phyloP scores from a whole-genome alignment of 2,888 invertebrate genomes.

The Drosophila melanosoma region DNA sequence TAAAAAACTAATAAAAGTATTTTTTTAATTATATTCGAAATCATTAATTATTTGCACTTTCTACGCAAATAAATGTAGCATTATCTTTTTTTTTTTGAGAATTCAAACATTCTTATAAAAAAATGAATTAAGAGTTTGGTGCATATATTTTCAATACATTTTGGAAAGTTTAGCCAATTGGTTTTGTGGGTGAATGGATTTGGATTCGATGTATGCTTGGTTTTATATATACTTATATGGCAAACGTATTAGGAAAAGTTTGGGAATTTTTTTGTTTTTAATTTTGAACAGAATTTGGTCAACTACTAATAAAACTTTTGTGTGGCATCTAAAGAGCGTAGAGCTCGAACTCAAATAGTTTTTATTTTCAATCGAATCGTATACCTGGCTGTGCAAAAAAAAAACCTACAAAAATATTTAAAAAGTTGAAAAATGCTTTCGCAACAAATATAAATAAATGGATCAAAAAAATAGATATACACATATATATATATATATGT shows the following conservation, averaged over 20 bases:
- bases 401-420: constrained; percentile 64
- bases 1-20: too few relatives aligned
- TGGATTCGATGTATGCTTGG: not conserved
- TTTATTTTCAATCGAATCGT: constrained; percentile 10
- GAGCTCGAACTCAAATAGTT: constrained; percentile 39
- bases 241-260: constrained; percentile 6
- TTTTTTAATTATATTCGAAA: not conserved
- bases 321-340: constrained; percentile 53
- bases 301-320: constrained; percentile 75
- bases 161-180: constrained; percentile 25
- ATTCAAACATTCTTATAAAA: not conserved
- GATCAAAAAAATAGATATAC: not conserved
- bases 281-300: constrained; percentile 56
- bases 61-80: not conserved
- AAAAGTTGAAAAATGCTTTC: constrained; percentile 61
- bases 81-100: constrained; percentile 11
- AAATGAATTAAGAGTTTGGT: constrained; percentile 2
- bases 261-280: not conserved
- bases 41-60: not conserved
- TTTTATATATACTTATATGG: not conserved
- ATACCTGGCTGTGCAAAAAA: constrained; percentile 37
- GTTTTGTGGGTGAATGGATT: constrained; percentile 6
- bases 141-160: not conserved
- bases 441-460: constrained; percentile 32
- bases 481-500: not conserved